Percentiles rank a stretch among this genome's conserved stretches.
Conservation (phyloP, 2,888 invertebrate species). For the Conus canariensis region DNA sequence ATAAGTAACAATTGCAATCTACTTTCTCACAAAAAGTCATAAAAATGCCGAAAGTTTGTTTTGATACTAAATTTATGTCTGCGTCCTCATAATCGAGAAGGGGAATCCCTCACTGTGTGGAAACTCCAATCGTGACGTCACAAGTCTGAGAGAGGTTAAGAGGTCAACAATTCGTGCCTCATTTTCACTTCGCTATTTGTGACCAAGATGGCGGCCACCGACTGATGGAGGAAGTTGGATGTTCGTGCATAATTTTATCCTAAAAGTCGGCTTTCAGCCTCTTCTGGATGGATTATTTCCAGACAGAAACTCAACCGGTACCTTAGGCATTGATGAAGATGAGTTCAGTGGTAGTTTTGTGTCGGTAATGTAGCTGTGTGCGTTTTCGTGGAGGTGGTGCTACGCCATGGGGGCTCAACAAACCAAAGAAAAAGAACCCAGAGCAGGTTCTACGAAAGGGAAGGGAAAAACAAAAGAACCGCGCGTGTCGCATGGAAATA, state of each 20-base stretch:
- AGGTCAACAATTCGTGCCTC: slow-evolving; percentile 46
- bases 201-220: slow-evolving; percentile 55
- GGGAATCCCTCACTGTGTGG: background rate
- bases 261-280: slow-evolving; percentile 25
- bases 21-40: too few species aligned
- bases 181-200: slow-evolving; percentile 48
- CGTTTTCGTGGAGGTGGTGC: slow-evolving; percentile 46
- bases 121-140: slow-evolving; percentile 30
- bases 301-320: slow-evolving; percentile 15
- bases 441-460: slow-evolving; percentile 53
- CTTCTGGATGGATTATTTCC: slow-evolving; percentile 41
- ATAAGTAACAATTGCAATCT: too few species aligned
- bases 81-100: too few species aligned
- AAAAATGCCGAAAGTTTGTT: too few species aligned
- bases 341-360: slow-evolving; percentile 17
- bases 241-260: slow-evolving; percentile 37
- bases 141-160: slow-evolving; percentile 39
- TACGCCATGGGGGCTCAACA: slow-evolving; percentile 57
- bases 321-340: slow-evolving; percentile 39
- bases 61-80: too few species aligned
- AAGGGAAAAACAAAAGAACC: slow-evolving; percentile 58
- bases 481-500: slow-evolving; percentile 57
- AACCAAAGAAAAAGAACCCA: slow-evolving; percentile 55
- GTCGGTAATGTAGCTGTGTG: slow-evolving; percentile 44
- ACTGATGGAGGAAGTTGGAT: slow-evolving; percentile 51